Evolutionary conservation across 2,888 invertebrate species (phyloP), one percentile per base, ranked within the genome.

Genomic region (Cheilosia impressa): DNA sequence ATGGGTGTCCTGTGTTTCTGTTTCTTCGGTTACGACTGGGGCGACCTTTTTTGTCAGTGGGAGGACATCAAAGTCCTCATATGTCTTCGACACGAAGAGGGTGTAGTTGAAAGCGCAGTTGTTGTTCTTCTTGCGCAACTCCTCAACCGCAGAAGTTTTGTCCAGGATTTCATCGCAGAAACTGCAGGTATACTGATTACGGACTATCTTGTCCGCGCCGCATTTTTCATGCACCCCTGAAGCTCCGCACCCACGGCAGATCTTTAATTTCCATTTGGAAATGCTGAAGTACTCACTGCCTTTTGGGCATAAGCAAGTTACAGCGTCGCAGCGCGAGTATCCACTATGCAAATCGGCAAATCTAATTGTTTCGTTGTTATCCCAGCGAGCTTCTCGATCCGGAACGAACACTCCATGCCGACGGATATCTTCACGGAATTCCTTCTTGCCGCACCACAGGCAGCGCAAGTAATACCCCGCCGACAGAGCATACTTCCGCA

Each of bases 331-430:
- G 0, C 90, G 89, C 6, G 93, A 90, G 2, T 94, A 94, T 1
- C 95, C 91, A 0, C 95, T 91, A 71, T 95, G 93, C 60, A 97
- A 93, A 58, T 96, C 97, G 0, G 94, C 92, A 90, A 94, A 97
- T 0, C 96, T 96, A 15, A 95, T 95, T 75, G 93, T 94, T n/a
- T 95, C 90, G 15, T 85, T 81, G 1, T 52, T 87, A 90, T 97
- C 97, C 97, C 97, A 97, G 0, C 95, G 94, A 0, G 97, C 97
- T 90, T 97, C 97, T 87, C 96, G 96, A 91, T 88, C 92, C 24
- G 90, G 91, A 31, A 91, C 92, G 79, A 89, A 92, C 0, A 92
- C 83, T 0, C 91, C 91, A 31, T 89, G 89, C 10, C 77, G 65
- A 0, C 90, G 90, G 1, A 91, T 87, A 1, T 88, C 73, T 0